phyloP scores from a whole-genome alignment of 2,888 invertebrate genomes.

The Acrobasis suavella region DNA sequence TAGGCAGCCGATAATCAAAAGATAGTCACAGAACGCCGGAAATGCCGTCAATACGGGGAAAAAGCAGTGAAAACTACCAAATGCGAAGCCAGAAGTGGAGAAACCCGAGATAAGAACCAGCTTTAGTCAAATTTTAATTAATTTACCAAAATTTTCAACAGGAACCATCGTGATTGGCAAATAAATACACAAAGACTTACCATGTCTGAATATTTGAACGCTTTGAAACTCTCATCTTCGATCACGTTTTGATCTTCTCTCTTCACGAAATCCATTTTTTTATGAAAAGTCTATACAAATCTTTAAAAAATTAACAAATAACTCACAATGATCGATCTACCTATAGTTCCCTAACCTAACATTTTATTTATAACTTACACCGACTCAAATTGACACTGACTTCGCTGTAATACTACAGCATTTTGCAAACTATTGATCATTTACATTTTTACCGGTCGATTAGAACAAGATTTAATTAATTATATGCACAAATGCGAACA shows the following conservation, averaged over 20 bases:
- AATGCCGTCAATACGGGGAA: background rate
- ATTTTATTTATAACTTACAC: conserved; percentile 40
- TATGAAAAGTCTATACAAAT: conserved; percentile 4
- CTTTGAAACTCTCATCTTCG: conserved; percentile 69
- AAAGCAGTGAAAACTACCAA: background rate
- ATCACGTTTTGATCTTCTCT: conserved; percentile 65
- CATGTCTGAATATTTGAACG: conserved; percentile 57
- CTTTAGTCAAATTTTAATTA: background rate
- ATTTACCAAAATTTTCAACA: background rate
- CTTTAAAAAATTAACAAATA: conserved; percentile 35
- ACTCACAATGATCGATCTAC: conserved; percentile 36
- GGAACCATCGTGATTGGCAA: background rate
- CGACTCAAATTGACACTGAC: conserved; percentile 41
- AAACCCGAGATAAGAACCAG: background rate
- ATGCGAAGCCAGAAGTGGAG: background rate
- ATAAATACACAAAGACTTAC: conserved; percentile 51
- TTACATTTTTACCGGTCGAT: conserved; percentile 4
- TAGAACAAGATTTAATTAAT: conserved; percentile 36
- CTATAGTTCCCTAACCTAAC: conserved; percentile 63
- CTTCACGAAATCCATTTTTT: conserved; percentile 73
- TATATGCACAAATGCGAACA: conserved; percentile 23
- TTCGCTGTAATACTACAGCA: conserved; percentile 17
- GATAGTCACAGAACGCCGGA: background rate
- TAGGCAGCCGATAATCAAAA: background rate
- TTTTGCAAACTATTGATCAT: background rate